Evolutionary conservation across 2,113 vertebrate species (phyloP), one percentile per base, ranked within the genome.

Genomic region (Genyomyrus donnyi): DNA sequence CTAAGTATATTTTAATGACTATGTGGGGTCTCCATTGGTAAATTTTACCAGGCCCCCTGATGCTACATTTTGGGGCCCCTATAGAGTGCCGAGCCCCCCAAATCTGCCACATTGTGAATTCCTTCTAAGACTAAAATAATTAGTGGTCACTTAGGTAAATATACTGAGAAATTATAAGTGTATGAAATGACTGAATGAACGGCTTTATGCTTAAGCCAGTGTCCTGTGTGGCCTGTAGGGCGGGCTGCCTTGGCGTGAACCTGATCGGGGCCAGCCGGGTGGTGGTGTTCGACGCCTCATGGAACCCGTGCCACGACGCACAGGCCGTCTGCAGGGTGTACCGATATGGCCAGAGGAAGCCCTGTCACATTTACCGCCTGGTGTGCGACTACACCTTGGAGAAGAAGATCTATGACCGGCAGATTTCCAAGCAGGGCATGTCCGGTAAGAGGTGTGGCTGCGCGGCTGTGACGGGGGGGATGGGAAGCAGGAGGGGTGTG

Each of bases 371-470:
- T 92, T 99, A 99, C 94, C 97, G 98, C 3, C 96, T 99, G 27
- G 98, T 99, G 91, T 99, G 98, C 62, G 98, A 99, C 95, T 99
- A 96, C 92, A 99, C 98, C 45, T 94, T 99, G 85, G 98, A 99
- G 95, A 98, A 98, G 95, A 99, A 99, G 95, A 99, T 99, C 91
- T 99, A 99, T 56, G 98, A 99, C 92, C 95, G 98, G 88, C 98
- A 99, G 94, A 98, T 99, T 92, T 98, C 98, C 91, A 99, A 99
- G 94, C 98, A 99, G 95, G 97, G 98, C 93, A 99, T 99, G 98
- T 99, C 98, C 35, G 98, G 98, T 99, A 92, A 94, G 95, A 87
- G 17, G 84, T 0, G 24, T 27, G 1, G 66, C 19, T 88, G 50
- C 42, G 17, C 21, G 48, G 31, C 10, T 24, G 21, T 19, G 49